Base-by-base conservation (phyloP, 2,888 invertebrate species). In the Cantharis rufa region DNA sequence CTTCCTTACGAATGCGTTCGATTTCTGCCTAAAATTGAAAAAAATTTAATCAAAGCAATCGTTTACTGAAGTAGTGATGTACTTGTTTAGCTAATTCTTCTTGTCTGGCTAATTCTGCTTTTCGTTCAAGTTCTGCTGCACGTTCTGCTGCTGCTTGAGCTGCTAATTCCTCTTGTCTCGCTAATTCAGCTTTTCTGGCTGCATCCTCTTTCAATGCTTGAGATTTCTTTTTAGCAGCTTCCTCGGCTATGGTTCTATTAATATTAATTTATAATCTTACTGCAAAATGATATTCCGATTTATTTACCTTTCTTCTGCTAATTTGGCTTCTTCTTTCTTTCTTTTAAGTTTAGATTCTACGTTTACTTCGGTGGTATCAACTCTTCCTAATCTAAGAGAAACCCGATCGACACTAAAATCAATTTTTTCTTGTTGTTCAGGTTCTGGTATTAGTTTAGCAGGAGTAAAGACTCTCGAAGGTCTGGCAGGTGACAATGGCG, bases 391-490 rank as follows among this genome's bases (percentile, higher is more conserved):
- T 18, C 75, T 74, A 15, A 75, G 70, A 10, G 92, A 91, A 4
- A 92, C 92, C 85, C 92, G 91, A 72, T 91, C 90, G 69, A 92
- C 92, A 83, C 92, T 92, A 79, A 92, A 86, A 83, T 93, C 92
- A 78, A 89, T 85, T 76, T 87, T 84, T 81, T 87, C 87, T 76
- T 86, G 66, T 28, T 73, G 27, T 11, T 88, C 89, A 15, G 91
- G 91, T 83, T 92, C 92, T 81, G 92, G 92, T 87, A 92, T 88
- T 72, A 87, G 87, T 83, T 89, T 88, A 74, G 90, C 91, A 78
- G 89, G 89, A 86, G 92, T 91, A 89, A 94, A 94, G 87, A 91
- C 92, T 86, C 93, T 91, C 85, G 92, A 91, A 84, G 93, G 92
- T 85, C 93, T 92, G 87, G 91, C 90, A 81, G 93, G 92, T 81